Evolutionary conservation across 2,797 vertebrate genomes (phyloP).

Genomic region (Etheostoma perlongum): DNA sequence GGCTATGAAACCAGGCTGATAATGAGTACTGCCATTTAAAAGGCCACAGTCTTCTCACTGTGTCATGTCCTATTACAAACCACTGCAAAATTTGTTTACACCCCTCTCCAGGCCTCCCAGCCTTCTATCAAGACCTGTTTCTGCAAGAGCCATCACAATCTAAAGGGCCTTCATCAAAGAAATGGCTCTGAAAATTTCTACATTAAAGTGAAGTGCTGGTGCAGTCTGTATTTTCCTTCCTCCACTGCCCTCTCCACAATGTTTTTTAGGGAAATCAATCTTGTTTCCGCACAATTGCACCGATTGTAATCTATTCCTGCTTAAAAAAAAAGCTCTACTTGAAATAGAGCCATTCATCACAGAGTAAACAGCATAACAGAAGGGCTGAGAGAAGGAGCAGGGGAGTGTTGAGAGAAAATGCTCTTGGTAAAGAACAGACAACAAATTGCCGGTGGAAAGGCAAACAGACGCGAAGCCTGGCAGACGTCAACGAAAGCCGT

Average conservation of each 20-base stretch:
- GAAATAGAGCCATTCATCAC: constrained; percentile 88
- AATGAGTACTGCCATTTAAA: constrained; percentile 79
- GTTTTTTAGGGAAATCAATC: constrained; percentile 68
- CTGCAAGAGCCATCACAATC: neutral
- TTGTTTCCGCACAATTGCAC: constrained; percentile 82
- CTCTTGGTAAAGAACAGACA: constrained; percentile 42
- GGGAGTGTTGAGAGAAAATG: constrained; percentile 54
- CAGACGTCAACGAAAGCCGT: constrained; percentile 48
- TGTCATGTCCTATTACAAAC: constrained; percentile 70
- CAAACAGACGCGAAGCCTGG: constrained; percentile 64
- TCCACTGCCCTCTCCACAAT: constrained; percentile 8
- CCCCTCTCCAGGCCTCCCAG: constrained; percentile 27
- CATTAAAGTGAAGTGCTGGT: constrained; percentile 38
- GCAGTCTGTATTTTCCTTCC: constrained; percentile 32
- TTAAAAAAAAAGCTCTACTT: constrained; percentile 63
- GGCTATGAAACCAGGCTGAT: constrained; percentile 49
- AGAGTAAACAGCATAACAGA: constrained; percentile 70
- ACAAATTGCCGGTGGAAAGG: constrained; percentile 51
- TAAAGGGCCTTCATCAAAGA: constrained; percentile 35
- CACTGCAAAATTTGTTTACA: constrained; percentile 50
- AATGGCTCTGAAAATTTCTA: constrained; percentile 22
- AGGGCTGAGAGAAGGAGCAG: constrained; percentile 51
- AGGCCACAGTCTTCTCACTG: constrained; percentile 66
- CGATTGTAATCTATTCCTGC: constrained; percentile 83
- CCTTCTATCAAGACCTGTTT: constrained; percentile 37